These are phyloP conservation scores for Gouania willdenowi DNA, from an alignment of 2,797 vertebrate species.

Conservation along the genomic window DNA sequence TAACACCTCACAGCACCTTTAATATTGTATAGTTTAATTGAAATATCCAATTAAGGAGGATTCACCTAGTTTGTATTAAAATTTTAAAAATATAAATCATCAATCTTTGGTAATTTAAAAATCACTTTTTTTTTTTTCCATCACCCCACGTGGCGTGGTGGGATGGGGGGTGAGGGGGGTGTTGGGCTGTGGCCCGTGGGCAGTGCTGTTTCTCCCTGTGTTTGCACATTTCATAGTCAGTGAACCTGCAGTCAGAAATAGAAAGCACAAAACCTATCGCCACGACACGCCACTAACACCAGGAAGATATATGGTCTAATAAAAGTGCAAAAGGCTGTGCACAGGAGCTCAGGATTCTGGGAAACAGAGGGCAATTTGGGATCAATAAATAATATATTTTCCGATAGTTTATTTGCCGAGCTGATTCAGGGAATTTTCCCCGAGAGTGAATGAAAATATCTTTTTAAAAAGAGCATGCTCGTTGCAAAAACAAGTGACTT, in stretches of 20 bases:
- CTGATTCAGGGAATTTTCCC: too few species aligned
- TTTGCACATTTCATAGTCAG: conserved; percentile 73
- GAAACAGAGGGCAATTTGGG: conserved; percentile 50
- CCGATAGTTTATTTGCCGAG: conserved; percentile 45
- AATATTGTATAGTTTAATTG: too few species aligned
- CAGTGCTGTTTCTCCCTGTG: conserved; percentile 63
- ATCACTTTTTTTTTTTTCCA: too few species aligned
- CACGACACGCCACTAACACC: conserved; percentile 24
- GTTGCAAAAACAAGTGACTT: neutral
- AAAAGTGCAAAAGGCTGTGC: conserved; percentile 46
- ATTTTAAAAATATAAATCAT: too few species aligned
- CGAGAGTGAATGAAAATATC: conserved; percentile 3
- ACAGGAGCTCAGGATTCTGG: conserved; percentile 45
- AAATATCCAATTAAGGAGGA: too few species aligned
- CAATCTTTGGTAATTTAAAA: too few species aligned
- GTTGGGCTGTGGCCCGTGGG: conserved; percentile 45
- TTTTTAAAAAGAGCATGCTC: conserved; percentile 24
- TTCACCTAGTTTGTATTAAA: too few species aligned
- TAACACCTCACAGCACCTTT: too few species aligned
- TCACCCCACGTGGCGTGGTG: too few species aligned
- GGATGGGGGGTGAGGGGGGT: conserved; percentile 33
- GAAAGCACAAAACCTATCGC: conserved; percentile 44
- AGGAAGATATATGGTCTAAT: conserved; percentile 48
- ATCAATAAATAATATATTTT: conserved; percentile 72
- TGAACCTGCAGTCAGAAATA: conserved; percentile 74